These are phyloP conservation scores for Drosophila nr. perissopoda DNA, from an alignment of 2,888 invertebrate genomes.

Conservation along the genomic window DNA sequence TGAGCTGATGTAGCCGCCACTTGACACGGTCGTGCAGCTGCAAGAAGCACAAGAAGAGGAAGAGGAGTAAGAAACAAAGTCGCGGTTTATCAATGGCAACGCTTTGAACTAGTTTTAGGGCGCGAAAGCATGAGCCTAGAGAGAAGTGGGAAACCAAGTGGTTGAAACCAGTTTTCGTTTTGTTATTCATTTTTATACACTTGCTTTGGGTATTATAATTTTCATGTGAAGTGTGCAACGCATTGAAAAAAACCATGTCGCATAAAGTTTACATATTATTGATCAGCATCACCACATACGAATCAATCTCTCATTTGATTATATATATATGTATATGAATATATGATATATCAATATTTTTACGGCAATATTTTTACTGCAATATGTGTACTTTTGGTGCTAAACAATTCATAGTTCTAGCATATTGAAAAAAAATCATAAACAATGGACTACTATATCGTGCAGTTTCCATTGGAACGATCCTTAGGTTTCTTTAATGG, in stretches of 20 bases:
- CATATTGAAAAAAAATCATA: neutral
- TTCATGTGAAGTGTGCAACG: neutral
- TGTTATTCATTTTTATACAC: conserved; percentile 2
- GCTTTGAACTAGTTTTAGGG: conserved; percentile 66
- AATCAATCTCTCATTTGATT: neutral
- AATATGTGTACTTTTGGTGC: too few species aligned
- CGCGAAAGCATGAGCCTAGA: conserved; percentile 55
- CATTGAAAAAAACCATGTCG: neutral
- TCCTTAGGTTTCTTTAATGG: neutral
- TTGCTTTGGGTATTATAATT: neutral
- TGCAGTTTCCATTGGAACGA: neutral
- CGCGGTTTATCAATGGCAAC: conserved; percentile 67
- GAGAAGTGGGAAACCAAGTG: conserved; percentile 38
- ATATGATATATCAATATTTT: neutral
- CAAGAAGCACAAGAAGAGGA: conserved; percentile 28
- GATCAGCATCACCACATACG: neutral
- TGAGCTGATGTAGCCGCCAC: conserved; percentile 51
- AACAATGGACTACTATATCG: neutral
- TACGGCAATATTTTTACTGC: too few species aligned
- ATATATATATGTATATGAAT: too few species aligned
- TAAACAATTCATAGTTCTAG: neutral
- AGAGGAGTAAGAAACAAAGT: conserved; percentile 4
- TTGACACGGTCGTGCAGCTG: conserved; percentile 46
- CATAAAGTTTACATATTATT: neutral
- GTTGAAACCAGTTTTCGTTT: conserved; percentile 46